Evolutionary conservation across 2,797 vertebrate species (phyloP), one percentile per base, ranked within the genome.

Genomic region (Manis crassicaudata): DNA sequence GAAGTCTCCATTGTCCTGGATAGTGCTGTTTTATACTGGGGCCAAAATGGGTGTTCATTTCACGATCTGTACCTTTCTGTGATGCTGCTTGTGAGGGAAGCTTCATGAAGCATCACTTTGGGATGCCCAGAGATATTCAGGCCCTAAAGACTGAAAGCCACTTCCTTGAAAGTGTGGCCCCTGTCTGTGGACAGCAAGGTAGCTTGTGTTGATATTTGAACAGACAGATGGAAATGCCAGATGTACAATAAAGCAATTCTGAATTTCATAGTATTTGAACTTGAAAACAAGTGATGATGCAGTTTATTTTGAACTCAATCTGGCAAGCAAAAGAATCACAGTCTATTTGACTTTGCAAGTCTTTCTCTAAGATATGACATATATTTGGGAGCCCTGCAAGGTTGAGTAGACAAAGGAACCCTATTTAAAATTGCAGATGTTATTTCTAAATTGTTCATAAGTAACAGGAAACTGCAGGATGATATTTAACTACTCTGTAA

Each of bases 401-500:
- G 50, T 92, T 92, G 37, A 83, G 43, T 79, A 97, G 85, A 96
- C 90, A 97, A 97, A 97, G 56, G 82, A 96, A 98, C 97, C 89
- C 76, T 94, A 95, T 92, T 91, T 96, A 92, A 97, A 98, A 97
- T 89, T 97, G 93, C 90, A 97, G 96, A 23, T 98, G 97, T 96
- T 96, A 97, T 98, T 98, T 98, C 92, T 65, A 97, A 98, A 96
- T 97, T 98, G 82, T 98, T 98, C 97, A 86, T 97, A 97, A 97
- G 94, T 97, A 98, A 97, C 94, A 98, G 97, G 95, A 94, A 96
- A 97, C 40, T 97, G 81, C 83, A 97, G 95, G 89, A 80, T 86
- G 95, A 97, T 98, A 97, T 98, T 98, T 98, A 98, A 98, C 87
- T 97, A 96, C 96, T 97, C 93, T 96, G 46, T 97, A 98, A 46